phyloP scores from a whole-genome alignment of 2,113 vertebrate species.

The Tetrao urogallus region DNA sequence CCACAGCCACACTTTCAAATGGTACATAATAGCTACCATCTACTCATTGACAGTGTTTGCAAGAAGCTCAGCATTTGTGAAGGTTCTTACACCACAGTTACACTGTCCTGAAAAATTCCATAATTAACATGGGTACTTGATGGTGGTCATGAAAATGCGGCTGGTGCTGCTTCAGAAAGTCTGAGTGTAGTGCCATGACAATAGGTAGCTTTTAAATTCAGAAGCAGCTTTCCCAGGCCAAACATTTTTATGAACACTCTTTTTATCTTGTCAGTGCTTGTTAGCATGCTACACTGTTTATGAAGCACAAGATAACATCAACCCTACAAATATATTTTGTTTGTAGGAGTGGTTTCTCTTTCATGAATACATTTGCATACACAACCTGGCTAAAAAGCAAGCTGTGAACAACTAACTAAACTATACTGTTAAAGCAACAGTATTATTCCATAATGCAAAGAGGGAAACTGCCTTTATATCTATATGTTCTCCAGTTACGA shows the following conservation, averaged over 20 bases:
- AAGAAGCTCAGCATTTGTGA: background rate
- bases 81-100: background rate
- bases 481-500: background rate
- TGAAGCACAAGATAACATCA: constrained; percentile 65
- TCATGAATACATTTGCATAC: background rate
- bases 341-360: constrained; percentile 42
- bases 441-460: background rate
- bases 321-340: constrained; percentile 28
- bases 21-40: background rate
- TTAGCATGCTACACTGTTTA: background rate
- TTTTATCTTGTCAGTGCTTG: constrained; percentile 63
- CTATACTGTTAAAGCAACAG: background rate
- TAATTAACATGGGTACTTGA: background rate
- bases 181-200: background rate
- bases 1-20: background rate
- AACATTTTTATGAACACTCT: constrained; percentile 4
- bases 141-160: background rate
- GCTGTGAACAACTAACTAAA: background rate
- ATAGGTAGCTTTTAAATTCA: constrained; percentile 9
- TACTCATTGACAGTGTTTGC: background rate
- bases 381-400: background rate
- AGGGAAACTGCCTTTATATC: background rate
- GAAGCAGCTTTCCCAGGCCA: constrained; percentile 53
- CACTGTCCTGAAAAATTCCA: background rate
- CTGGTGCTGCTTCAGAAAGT: background rate